These are phyloP conservation scores for Cloeon dipterum DNA, from an alignment of 2,888 invertebrate species.

Conservation along the genomic window DNA sequence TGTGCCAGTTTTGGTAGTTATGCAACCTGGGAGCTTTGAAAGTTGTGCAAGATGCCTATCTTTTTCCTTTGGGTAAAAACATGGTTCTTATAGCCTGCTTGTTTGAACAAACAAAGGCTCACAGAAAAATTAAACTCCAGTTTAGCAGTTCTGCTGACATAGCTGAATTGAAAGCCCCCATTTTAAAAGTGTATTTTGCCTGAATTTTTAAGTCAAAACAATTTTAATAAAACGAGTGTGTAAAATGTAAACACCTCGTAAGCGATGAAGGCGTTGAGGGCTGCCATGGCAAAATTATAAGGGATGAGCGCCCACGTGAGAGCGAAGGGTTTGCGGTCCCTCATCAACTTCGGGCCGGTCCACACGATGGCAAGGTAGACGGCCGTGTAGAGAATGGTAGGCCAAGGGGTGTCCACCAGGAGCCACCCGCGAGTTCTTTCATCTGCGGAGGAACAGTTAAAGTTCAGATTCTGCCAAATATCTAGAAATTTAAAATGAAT, in stretches of 20 bases:
- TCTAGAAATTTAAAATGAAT: too few species aligned
- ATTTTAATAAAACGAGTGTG: neutral
- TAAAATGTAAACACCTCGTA: conserved; percentile 32
- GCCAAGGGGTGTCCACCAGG: conserved; percentile 56
- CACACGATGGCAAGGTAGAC: conserved; percentile 55
- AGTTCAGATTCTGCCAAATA: too few species aligned
- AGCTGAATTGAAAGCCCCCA: neutral
- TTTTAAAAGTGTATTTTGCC: too few species aligned
- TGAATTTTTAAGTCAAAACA: neutral
- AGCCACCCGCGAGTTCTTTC: conserved; percentile 64
- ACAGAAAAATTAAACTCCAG: neutral
- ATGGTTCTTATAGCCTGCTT: too few species aligned
- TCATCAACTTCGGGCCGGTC: conserved; percentile 63
- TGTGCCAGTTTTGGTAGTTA: too few species aligned
- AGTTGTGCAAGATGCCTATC: too few species aligned
- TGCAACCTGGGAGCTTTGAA: too few species aligned
- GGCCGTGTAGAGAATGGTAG: conserved; percentile 42
- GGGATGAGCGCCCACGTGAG: conserved; percentile 53
- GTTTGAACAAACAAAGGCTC: too few species aligned
- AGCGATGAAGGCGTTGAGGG: conserved; percentile 63
- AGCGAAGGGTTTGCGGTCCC: conserved; percentile 46
- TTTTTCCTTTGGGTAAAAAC: too few species aligned
- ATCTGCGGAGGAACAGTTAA: conserved; percentile 31
- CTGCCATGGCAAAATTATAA: conserved; percentile 68
- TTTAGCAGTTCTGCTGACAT: neutral